Evolutionary conservation across 2,113 vertebrate species (phyloP).

Genomic region (Meles meles): DNA sequence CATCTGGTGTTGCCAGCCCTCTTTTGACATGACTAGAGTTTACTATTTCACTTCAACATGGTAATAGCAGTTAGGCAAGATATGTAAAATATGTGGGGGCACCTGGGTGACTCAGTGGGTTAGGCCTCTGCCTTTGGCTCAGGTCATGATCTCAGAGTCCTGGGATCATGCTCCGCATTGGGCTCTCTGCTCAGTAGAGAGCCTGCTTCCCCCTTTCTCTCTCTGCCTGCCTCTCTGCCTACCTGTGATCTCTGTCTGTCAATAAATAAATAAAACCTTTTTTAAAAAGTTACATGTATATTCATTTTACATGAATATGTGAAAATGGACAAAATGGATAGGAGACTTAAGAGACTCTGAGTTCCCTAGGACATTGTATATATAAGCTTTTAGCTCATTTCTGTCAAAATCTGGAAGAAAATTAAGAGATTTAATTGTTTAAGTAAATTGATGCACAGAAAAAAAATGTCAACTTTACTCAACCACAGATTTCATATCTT

Average conservation of each 20-base stretch:
- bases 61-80: neutral
- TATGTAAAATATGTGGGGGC: neutral
- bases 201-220: too few relatives aligned
- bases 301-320: too few relatives aligned
- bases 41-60: neutral
- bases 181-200: too few relatives aligned
- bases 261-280: too few relatives aligned
- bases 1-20: neutral
- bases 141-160: too few relatives aligned
- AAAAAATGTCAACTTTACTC: constrained; percentile 39
- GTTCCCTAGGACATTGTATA: neutral
- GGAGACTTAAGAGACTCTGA: neutral
- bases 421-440: constrained; percentile 37
- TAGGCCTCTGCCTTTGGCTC: too few relatives aligned
- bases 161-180: too few relatives aligned
- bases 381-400: constrained; percentile 34
- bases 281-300: too few relatives aligned
- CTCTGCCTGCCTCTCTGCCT: too few relatives aligned
- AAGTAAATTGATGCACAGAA: constrained; percentile 59
- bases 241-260: too few relatives aligned
- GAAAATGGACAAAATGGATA: constrained; percentile 4
- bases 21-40: neutral
- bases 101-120: too few relatives aligned
- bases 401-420: constrained; percentile 13
- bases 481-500: constrained; percentile 11